Evolutionary conservation across 2,113 vertebrate genomes (phyloP), one percentile per base, ranked within the genome.

Genomic region (Rhea pennata): DNA sequence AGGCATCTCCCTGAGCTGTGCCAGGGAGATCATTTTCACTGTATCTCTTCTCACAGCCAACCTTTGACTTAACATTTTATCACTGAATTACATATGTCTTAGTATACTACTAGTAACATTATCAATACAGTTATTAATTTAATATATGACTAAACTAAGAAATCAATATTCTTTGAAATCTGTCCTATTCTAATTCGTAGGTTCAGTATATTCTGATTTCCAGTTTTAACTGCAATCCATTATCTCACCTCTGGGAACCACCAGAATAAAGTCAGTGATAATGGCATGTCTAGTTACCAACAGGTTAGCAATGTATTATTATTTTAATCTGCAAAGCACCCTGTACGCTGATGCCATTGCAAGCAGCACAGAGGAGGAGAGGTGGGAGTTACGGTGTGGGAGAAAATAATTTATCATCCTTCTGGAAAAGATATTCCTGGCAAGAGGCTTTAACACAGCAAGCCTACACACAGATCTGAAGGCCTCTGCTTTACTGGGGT

Each of bases 371-470:
- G 77, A 93, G 81, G 89, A 87, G 48, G 66, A 95, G 11, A 71
- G 50, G 91, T 97, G 64, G 93, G 92, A 97, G 90, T 93, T 87
- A 36, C 1, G 14, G 29, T 0, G 78, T 50, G 56, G 79, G 82
- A 88, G 67, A 83, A 87, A 76, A 80, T 79, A 62, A 69, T 17
- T 23, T 7, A 53, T 51, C 72, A 79, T 54, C 54, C 46, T 88
- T 80, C 87, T 90, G 64, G 59, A 80, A 80, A 83, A 93, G 62
- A 83, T 91, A 95, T 90, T 96, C 82, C 84, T 56, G 20, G 84
- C 50, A 88, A 54, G 8, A 77, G 54, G 75, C n/a, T 91, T 92
- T 80, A 72, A 83, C 84, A 74, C 42, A 74, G 7, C 8, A 5
- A 29, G 66, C 93, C 96, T 77, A 95, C 85, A 87, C 64, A 88